Evolutionary conservation across 2,797 vertebrate genomes (phyloP), one percentile per base, ranked within the genome.

Genomic region (Rhyacichthys aspro): DNA sequence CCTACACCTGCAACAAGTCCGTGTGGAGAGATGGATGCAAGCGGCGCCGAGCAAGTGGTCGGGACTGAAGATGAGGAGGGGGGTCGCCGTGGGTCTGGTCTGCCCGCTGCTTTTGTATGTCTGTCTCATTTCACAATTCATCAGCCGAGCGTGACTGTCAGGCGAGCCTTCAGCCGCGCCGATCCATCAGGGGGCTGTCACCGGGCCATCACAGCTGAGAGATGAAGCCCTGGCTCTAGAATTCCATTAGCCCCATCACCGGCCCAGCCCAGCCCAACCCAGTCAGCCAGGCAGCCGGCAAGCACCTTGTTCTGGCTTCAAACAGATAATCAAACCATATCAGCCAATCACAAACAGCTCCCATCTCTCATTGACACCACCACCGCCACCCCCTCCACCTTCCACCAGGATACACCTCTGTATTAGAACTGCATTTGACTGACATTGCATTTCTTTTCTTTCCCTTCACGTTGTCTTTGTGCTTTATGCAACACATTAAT

Each of bases 41-140:
- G 63, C 46, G 61, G 16, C 19, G 59, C 46, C 48, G 56, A 81
- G 67, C 71, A 72, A 16, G 67, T 23, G 36, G 5, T 14, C 16
- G 37, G 38, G 36, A n/a, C 50, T 53, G 0, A 7, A 53, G 36
- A 18, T 17, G 16, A 37, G 48, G 14, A 34, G 32, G 65, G 47
- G 59, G 54, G 47, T 59, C 47, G 56, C 55, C 53, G 49, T 52
- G 63, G 82, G 74, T 72, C 61, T 52, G 58, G 69, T 76, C 76
- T 75, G 61, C 74, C 71, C 79, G 75, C 81, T 78, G 88, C 81
- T 87, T 91, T 91, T 91, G 87, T 91, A 88, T 86, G 84, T 90
- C 87, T 86, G 87, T 93, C 89, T 92, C 90, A 91, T 93, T 91
- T 92, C 88, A 88, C 90, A 89, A 90, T 93, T 88, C 88, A 91